Conservation (phyloP, 1,140 invertebrate species). For the Pseudomyrmex dendroicus region DNA sequence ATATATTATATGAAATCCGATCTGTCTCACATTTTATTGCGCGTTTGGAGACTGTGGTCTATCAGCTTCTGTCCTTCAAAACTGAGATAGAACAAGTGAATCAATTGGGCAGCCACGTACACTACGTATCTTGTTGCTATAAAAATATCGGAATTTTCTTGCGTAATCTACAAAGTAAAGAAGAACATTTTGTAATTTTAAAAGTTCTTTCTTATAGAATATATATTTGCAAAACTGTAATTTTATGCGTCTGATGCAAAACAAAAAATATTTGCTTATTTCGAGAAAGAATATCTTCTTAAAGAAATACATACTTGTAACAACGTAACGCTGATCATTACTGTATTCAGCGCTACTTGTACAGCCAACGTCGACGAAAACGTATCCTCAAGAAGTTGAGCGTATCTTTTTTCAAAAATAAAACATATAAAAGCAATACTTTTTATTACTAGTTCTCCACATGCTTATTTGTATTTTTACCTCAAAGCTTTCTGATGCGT, state of each 20-base stretch:
- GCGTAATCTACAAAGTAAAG: conserved; percentile 11
- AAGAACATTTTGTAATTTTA: background rate
- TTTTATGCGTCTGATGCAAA: background rate
- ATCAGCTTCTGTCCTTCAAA: conserved; percentile 67
- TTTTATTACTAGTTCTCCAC: background rate
- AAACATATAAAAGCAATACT: background rate
- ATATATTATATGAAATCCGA: background rate
- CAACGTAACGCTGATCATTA: conserved; percentile 31
- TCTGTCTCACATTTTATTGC: conserved; percentile 48
- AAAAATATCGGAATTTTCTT: background rate
- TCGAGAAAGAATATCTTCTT: background rate
- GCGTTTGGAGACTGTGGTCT: conserved; percentile 59
- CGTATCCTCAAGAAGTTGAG: conserved; percentile 21
- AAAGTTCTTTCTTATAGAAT: background rate
- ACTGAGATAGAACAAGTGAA: conserved; percentile 65
- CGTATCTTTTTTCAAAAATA: conserved; percentile 16
- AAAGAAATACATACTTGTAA: conserved; percentile 26
- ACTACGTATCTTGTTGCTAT: conserved; percentile 6
- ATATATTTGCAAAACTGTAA: background rate
- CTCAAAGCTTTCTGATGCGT: conserved; percentile 16
- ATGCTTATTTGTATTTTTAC: conserved; percentile 11
- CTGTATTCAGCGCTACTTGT: conserved; percentile 24
- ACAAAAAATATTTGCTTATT: background rate
- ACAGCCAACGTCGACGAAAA: conserved; percentile 30
- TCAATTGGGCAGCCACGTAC: conserved; percentile 46